phyloP scores from a whole-genome alignment of 2,797 vertebrate species.

The Sebastiscus tertius region DNA sequence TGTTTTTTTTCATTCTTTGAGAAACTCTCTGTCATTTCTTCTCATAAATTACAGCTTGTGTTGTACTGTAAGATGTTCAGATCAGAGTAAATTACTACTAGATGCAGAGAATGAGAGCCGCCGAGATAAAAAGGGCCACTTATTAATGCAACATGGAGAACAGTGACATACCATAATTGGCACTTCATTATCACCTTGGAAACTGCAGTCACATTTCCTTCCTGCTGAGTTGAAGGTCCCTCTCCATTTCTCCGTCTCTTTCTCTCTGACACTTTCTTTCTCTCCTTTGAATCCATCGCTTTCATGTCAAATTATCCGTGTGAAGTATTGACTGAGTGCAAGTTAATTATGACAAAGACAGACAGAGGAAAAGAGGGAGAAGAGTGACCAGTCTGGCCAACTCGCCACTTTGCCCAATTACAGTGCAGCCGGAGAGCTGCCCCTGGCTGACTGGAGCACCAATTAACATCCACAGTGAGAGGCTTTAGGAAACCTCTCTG shows the following conservation, averaged over 20 bases:
- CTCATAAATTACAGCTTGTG: not conserved
- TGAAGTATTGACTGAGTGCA: conserved; percentile 39
- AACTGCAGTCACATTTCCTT: conserved; percentile 20
- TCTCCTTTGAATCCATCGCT: conserved; percentile 7
- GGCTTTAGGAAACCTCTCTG: conserved; percentile 33
- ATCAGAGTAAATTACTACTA: not conserved
- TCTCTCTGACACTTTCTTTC: not conserved
- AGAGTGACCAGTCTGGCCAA: conserved; percentile 14
- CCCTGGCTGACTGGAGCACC: conserved; percentile 28
- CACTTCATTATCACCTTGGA: conserved; percentile 34
- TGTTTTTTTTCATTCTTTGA: not conserved
- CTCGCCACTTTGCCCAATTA: conserved; percentile 37
- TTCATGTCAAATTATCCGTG: conserved; percentile 45
- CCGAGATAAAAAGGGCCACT: not conserved
- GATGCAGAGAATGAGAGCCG: not conserved
- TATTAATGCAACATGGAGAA: not conserved
- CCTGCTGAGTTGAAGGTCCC: not conserved
- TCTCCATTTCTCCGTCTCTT: not conserved
- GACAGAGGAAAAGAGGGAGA: conserved; percentile 6
- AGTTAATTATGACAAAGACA: conserved; percentile 49
- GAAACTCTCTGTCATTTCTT: not conserved
- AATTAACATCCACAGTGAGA: conserved; percentile 46
- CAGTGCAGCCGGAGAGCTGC: conserved; percentile 21
- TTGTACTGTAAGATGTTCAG: not conserved
- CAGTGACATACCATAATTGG: not conserved